Conservation (phyloP, 2,797 vertebrate species). For the Neosalanx taihuensis region DNA sequence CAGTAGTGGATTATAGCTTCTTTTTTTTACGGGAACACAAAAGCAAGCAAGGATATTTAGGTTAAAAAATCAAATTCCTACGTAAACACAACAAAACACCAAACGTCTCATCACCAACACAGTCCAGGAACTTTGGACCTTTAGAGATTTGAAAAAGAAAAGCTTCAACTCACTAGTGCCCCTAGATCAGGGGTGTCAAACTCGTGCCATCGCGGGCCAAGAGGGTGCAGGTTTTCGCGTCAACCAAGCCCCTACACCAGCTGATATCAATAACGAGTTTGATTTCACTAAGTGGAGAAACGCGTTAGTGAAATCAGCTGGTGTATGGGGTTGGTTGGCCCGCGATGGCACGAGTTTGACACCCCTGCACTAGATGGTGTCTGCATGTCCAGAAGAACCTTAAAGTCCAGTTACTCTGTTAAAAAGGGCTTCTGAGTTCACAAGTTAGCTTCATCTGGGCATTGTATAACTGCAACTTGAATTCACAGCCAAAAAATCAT, state of each 20-base stretch:
- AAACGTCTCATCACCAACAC: slow-evolving; percentile 48
- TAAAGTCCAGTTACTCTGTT: not conserved
- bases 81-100: slow-evolving; percentile 59
- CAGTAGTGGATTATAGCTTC: slow-evolving; percentile 52
- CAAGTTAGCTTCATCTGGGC: slow-evolving; percentile 27
- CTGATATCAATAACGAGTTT: no score
- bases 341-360: no score
- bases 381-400: not conserved
- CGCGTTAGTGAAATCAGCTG: no score
- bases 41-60: slow-evolving; percentile 64
- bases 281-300: no score
- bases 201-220: no score
- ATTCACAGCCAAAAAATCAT: slow-evolving; percentile 49
- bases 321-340: no score
- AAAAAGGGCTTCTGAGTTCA: slow-evolving; percentile 24
- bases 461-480: slow-evolving; percentile 38
- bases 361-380: slow-evolving; percentile 12
- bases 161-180: slow-evolving; percentile 71
- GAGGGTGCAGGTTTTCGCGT: no score
- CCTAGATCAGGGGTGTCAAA: no score
- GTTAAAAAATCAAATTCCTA: slow-evolving; percentile 60
- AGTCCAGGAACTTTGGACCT: slow-evolving; percentile 34
- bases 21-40: slow-evolving; percentile 59
- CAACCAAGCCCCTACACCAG: no score
- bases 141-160: slow-evolving; percentile 39